Conservation (phyloP, 2,888 invertebrate genomes). For the Argyresthia albistria region DNA sequence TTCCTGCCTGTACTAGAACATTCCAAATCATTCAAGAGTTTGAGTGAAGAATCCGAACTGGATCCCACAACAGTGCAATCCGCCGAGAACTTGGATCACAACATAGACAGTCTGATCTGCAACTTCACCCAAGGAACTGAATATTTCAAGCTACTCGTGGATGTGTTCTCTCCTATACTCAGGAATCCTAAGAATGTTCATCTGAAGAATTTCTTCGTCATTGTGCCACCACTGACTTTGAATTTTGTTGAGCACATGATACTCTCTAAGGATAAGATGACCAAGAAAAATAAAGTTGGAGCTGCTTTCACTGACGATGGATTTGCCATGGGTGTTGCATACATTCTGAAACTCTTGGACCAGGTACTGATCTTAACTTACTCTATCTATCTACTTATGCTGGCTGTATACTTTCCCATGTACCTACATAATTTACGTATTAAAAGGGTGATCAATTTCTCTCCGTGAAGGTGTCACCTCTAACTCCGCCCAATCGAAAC, state of each 20-base stretch:
- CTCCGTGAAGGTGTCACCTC: too few relatives aligned
- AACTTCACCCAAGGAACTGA: slow-evolving; percentile 93
- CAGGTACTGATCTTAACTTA: slow-evolving; percentile 65
- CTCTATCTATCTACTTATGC: too few relatives aligned
- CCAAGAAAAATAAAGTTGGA: slow-evolving; percentile 89
- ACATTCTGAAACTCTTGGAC: slow-evolving; percentile 90
- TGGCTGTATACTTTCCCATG: too few relatives aligned
- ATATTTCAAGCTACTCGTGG: slow-evolving; percentile 90
- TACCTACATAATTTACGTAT: neutral
- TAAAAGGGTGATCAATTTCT: too few relatives aligned
- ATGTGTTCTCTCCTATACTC: slow-evolving; percentile 93
- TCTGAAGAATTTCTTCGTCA: slow-evolving; percentile 91
- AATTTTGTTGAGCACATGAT: slow-evolving; percentile 96
- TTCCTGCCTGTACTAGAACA: slow-evolving; percentile 87
- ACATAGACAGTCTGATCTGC: slow-evolving; percentile 82
- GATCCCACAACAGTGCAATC: slow-evolving; percentile 75
- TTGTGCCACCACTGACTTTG: slow-evolving; percentile 93
- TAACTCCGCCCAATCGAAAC: too few relatives aligned
- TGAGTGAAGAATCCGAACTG: slow-evolving; percentile 73
- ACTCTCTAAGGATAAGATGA: slow-evolving; percentile 92
- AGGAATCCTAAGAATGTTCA: slow-evolving; percentile 90
- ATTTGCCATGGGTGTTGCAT: slow-evolving; percentile 96
- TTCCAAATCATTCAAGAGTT: slow-evolving; percentile 73
- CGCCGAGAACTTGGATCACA: slow-evolving; percentile 82
- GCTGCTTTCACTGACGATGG: slow-evolving; percentile 98